These are phyloP conservation scores for Rotaria sp. DNA, from an alignment of 2,888 invertebrate species.

Conservation along the genomic window DNA sequence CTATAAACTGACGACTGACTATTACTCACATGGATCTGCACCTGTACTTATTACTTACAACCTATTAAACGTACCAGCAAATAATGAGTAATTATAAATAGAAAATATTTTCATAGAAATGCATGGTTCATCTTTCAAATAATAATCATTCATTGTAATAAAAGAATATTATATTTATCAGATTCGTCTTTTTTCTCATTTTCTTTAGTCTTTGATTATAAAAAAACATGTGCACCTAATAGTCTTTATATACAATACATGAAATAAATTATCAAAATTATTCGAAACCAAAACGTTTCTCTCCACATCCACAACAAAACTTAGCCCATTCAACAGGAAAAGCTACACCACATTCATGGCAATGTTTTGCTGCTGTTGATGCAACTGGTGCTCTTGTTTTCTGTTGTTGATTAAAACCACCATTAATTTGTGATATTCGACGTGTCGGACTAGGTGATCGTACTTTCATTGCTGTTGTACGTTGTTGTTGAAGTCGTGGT, in stretches of 20 bases:
- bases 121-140: no score
- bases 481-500: background rate
- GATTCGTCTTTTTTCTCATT: no score
- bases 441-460: background rate
- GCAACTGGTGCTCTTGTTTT: background rate
- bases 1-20: no score
- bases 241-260: background rate
- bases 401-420: background rate
- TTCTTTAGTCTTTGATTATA: background rate
- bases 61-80: no score
- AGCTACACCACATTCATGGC: conserved; percentile 81
- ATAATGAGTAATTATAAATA: no score
- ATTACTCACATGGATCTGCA: no score
- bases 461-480: background rate
- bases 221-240: background rate
- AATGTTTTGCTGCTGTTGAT: conserved; percentile 64
- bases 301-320: conserved; percentile 87
- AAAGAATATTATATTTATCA: no score
- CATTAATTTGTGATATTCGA: background rate
- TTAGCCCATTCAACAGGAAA: conserved; percentile 76
- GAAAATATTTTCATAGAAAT: no score
- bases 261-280: background rate
- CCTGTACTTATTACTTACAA: no score
- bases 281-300: conserved; percentile 59
- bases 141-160: no score